A percentile compares a stretch with the other conserved stretches of the same genome.
Evolutionary conservation across 2,888 invertebrate genomes (phyloP).

Genomic region (Aromia moschata): DNA sequence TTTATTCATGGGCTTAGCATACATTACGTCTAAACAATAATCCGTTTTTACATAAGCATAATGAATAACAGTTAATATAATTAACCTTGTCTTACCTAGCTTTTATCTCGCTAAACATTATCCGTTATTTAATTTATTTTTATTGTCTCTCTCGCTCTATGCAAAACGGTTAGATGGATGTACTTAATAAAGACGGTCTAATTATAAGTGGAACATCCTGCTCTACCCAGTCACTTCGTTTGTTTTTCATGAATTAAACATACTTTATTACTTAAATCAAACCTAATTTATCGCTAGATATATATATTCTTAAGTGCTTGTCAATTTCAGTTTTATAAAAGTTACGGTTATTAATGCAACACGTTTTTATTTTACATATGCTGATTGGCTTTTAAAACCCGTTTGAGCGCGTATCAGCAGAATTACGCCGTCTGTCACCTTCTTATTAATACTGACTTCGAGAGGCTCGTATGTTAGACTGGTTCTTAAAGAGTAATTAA

Average conservation of each 20-base stretch:
- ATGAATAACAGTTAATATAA: constrained; percentile 25
- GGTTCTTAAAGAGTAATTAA: background rate
- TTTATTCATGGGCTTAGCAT: constrained; percentile 29
- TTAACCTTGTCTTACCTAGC: constrained; percentile 9
- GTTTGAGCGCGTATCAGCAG: constrained; percentile 29
- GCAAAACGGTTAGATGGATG: constrained; percentile 8
- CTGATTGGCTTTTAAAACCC: constrained; percentile 49
- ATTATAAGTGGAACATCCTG: constrained; percentile 32
- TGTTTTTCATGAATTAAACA: constrained; percentile 16
- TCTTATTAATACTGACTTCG: constrained; percentile 4
- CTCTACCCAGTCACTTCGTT: background rate
- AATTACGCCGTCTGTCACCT: constrained; percentile 2
- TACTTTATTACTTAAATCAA: constrained; percentile 34
- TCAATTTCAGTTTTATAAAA: constrained; percentile 48
- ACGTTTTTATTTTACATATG: constrained; percentile 49
- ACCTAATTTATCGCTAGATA: constrained; percentile 46
- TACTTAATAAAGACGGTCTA: constrained; percentile 33
- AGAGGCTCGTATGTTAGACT: background rate
- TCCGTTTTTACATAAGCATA: constrained; percentile 22
- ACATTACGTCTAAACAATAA: constrained; percentile 27
- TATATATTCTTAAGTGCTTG: constrained; percentile 48
- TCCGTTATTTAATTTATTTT: background rate
- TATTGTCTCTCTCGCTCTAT: constrained; percentile 1
- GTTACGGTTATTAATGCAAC: constrained; percentile 48
- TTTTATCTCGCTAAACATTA: constrained; percentile 11